phyloP scores from a whole-genome alignment of 2,113 vertebrate species.

The Xiphophorus couchianus region DNA sequence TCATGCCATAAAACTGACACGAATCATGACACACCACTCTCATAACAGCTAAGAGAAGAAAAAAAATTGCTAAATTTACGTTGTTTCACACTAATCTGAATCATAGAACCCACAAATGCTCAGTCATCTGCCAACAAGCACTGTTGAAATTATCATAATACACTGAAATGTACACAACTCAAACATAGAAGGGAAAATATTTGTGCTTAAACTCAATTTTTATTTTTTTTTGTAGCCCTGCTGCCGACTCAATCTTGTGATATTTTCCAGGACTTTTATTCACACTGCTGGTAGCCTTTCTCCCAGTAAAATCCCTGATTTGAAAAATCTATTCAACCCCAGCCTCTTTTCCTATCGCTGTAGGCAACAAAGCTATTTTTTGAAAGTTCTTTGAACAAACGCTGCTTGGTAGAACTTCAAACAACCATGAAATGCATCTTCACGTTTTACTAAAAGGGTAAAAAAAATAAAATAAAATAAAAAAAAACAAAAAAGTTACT shows the following conservation, averaged over 20 bases:
- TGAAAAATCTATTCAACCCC: background rate
- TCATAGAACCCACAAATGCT: background rate
- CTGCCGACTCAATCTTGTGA: background rate
- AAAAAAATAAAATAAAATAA: background rate
- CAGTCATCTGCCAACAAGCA: background rate
- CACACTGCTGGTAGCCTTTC: background rate
- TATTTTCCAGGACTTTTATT: background rate
- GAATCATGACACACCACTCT: constrained; percentile 9
- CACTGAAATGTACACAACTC: background rate
- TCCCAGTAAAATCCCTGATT: background rate
- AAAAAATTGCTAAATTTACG: background rate
- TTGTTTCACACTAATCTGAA: background rate
- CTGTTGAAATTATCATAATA: background rate
- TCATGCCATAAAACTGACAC: constrained; percentile 10
- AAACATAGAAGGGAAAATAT: background rate
- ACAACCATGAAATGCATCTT: background rate
- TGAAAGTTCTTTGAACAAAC: background rate
- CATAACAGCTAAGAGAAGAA: constrained; percentile 2
- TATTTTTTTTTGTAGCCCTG: too few species aligned
- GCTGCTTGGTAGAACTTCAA: background rate
- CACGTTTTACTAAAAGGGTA: background rate
- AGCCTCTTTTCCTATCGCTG: background rate
- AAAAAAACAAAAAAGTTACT: too few species aligned
- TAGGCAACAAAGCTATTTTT: background rate
- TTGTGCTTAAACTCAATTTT: background rate